phyloP scores from a whole-genome alignment of 2,888 invertebrate genomes.

The Lithophane leautieri region DNA sequence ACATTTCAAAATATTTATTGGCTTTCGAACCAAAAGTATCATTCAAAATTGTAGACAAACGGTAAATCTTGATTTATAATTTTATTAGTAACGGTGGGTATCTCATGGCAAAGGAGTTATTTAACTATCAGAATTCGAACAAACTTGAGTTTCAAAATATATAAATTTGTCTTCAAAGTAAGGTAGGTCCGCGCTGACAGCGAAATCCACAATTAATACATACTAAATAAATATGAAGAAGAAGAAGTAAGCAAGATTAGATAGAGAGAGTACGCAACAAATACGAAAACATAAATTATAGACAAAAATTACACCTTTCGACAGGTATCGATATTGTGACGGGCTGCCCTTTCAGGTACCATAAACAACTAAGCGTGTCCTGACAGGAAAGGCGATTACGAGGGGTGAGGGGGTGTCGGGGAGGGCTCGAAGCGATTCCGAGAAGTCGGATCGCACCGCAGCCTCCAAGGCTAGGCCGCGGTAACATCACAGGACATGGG shows the following conservation, averaged over 20 bases:
- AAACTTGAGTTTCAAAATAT: background rate
- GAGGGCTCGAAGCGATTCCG: conserved; percentile 80
- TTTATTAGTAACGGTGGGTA: background rate
- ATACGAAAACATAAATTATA: conserved; percentile 1
- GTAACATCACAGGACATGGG: conserved; percentile 84
- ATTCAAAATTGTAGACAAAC: background rate
- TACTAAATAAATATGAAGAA: background rate
- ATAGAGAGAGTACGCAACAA: background rate
- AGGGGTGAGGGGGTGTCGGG: conserved; percentile 70
- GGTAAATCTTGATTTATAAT: background rate
- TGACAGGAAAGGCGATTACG: conserved; percentile 79
- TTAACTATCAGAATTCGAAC: background rate
- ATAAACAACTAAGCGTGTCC: conserved; percentile 72
- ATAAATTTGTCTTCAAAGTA: background rate
- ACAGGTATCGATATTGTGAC: conserved; percentile 62
- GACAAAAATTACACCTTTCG: conserved; percentile 30
- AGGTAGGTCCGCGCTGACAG: background rate
- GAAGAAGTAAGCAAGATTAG: background rate
- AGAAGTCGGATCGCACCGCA: conserved; percentile 82
- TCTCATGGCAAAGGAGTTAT: background rate
- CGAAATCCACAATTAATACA: background rate
- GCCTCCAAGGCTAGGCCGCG: conserved; percentile 84
- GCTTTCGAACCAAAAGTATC: background rate
- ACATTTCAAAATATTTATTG: conserved; percentile 22
- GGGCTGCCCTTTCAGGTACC: conserved; percentile 62